A percentile compares a stretch with the other conserved stretches of the same genome.
These are phyloP conservation scores for Trichomycterus rosablanca DNA, from an alignment of 2,113 vertebrate genomes.

Conservation along the genomic window DNA sequence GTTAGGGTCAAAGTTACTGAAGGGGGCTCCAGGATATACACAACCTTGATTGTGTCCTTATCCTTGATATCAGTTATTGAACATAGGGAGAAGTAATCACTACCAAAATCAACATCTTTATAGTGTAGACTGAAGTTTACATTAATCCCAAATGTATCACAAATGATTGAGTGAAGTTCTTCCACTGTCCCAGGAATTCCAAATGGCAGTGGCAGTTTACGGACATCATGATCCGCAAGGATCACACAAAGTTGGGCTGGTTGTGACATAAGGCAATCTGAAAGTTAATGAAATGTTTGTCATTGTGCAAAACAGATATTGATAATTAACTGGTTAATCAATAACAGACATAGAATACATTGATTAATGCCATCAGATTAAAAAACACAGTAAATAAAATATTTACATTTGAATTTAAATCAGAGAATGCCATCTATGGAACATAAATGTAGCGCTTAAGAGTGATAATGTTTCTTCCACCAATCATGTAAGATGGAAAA, in stretches of 20 bases:
- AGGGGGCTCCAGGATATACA: conserved; percentile 14
- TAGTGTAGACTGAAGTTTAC: conserved; percentile 13
- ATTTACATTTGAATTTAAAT: conserved; percentile 6
- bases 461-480: conserved; percentile 27
- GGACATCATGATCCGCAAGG: conserved; percentile 15
- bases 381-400: neutral
- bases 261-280: conserved; percentile 13
- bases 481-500: conserved; percentile 27
- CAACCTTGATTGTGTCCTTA: conserved; percentile 7
- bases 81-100: conserved; percentile 23
- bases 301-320: neutral
- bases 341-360: no score
- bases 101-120: conserved; percentile 30
- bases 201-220: conserved; percentile 32
- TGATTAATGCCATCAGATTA: no score
- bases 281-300: conserved; percentile 7
- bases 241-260: conserved; percentile 32
- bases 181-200: conserved; percentile 29
- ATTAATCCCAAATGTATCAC: conserved; percentile 10
- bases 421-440: conserved; percentile 4
- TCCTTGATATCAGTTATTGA: conserved; percentile 15
- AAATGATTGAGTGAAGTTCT: neutral
- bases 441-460: conserved; percentile 33
- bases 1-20: conserved; percentile 4
- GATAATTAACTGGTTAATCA: neutral